These are phyloP conservation scores for Anastrepha obliqua DNA, from an alignment of 1,140 invertebrate genomes.

Conservation along the genomic window DNA sequence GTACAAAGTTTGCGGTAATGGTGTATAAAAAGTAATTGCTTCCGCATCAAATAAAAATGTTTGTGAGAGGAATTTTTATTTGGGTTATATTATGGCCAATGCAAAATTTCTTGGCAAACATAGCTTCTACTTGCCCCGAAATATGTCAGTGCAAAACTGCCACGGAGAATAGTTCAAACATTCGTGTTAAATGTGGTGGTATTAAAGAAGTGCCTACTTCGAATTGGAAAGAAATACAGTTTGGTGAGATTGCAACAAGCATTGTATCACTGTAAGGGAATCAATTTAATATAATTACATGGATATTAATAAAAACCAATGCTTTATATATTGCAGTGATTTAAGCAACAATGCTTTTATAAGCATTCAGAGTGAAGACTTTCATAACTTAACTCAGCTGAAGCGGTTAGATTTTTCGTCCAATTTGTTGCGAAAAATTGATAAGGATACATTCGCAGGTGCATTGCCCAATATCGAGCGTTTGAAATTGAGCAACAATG, in stretches of 20 bases:
- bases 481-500: conserved; percentile 81
- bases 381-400: conserved; percentile 81
- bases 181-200: conserved; percentile 75
- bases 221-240: conserved; percentile 74
- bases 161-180: conserved; percentile 68
- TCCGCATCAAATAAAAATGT: neutral
- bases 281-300: conserved; percentile 71
- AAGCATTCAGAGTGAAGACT: conserved; percentile 83
- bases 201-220: conserved; percentile 67
- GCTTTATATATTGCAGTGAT: conserved; percentile 76
- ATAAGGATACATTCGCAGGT: conserved; percentile 80
- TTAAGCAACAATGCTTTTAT: conserved; percentile 87
- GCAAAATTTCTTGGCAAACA: neutral
- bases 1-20: too few relatives aligned
- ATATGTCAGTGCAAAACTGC: conserved; percentile 69
- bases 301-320: conserved; percentile 72
- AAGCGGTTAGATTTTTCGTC: conserved; percentile 81
- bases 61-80: conserved; percentile 33
- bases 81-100: conserved; percentile 8
- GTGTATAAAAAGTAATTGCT: neutral
- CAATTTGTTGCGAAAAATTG: conserved; percentile 80
- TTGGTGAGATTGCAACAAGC: conserved; percentile 57
- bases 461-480: conserved; percentile 79
- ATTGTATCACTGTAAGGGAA: conserved; percentile 65
- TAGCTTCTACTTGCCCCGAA: conserved; percentile 63